A percentile compares a stretch with the other conserved stretches of the same genome.
Conservation (phyloP, 2,888 invertebrate species). For the Tryphoninae sp. region DNA sequence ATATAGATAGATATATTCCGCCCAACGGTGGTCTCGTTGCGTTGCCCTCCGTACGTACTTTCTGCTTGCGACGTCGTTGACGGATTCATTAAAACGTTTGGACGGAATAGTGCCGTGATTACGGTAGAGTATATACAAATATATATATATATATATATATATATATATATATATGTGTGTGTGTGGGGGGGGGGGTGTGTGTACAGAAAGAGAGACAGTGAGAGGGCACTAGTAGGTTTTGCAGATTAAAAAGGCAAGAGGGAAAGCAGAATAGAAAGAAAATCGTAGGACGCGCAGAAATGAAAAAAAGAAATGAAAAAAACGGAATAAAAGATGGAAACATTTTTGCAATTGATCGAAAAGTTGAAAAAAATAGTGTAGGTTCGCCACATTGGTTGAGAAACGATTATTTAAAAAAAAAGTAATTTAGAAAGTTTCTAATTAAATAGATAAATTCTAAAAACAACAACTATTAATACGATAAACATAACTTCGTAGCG, state of each 20-base stretch:
- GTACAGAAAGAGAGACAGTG: constrained; percentile 32
- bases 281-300: constrained; percentile 38
- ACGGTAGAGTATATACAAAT: constrained; percentile 69
- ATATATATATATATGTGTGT: too few relatives aligned
- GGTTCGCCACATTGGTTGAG: neutral
- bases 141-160: constrained; percentile 28
- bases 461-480: too few relatives aligned
- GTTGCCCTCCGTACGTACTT: constrained; percentile 41
- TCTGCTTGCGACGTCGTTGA: constrained; percentile 69
- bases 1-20: constrained; percentile 30
- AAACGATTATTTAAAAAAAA: neutral
- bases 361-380: neutral
- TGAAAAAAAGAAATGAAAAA: constrained; percentile 30
- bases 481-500: too few relatives aligned
- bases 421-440: neutral
- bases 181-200: too few relatives aligned
- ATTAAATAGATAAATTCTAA: neutral
- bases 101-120: constrained; percentile 73
- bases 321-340: constrained; percentile 6
- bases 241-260: constrained; percentile 52
- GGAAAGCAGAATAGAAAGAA: constrained; percentile 19
- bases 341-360: neutral
- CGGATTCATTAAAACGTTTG: constrained; percentile 77
- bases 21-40: constrained; percentile 31
- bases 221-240: constrained; percentile 40